Base-by-base conservation (phyloP, 2,113 vertebrate species). In the Nothocercus julius region DNA sequence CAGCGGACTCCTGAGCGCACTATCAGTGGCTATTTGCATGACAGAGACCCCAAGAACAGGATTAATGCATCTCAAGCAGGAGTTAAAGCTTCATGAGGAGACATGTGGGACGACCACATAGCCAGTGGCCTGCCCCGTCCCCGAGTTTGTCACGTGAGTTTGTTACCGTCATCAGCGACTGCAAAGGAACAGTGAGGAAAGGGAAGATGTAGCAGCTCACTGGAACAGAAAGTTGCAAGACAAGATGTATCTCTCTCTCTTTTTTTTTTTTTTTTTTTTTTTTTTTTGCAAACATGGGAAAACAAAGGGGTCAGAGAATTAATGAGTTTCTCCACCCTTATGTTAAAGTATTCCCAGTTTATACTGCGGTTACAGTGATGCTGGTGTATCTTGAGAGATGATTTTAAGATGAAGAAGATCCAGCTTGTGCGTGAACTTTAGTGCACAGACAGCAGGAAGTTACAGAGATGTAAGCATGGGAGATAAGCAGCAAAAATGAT, bases 171-270 rank as follows among this genome's bases (percentile, higher is more conserved):
- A 92, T 40, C 72, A 82, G 1, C 38, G 69, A 75, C 66, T 84
- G 38, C 69, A 89, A 83, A 90, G 86, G 66, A 93, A 49, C 45
- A 78, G 80, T 0, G 0, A 95, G 77, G 32, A 73, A 56, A 49
- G 34, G 40, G 73, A 91, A 93, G 82, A 95, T 3, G 51, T 11
- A 84, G 49, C 88, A 79, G 44, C 40, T 82, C 78, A 62, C 36
- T 90, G 88, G 87, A 93, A 94, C 73, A 72, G 53, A 97, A 96
- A 95, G 91, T 34, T 94, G 94, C 84, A 96, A 45, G 87, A 94
- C 94, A 72, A 93, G 87, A 85, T 38, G 28, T 53, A 61, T 80
- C 40, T 61, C 36, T 54, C 36, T 54, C 53, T 68, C 8, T 36
- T 36, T 36, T 36, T 36, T 36, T 36, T 36, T 36, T 36, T 36